A percentile compares a stretch with the other conserved stretches of the same genome.
Conservation (phyloP, 2,113 vertebrate species). For the Vicugna pacos region DNA sequence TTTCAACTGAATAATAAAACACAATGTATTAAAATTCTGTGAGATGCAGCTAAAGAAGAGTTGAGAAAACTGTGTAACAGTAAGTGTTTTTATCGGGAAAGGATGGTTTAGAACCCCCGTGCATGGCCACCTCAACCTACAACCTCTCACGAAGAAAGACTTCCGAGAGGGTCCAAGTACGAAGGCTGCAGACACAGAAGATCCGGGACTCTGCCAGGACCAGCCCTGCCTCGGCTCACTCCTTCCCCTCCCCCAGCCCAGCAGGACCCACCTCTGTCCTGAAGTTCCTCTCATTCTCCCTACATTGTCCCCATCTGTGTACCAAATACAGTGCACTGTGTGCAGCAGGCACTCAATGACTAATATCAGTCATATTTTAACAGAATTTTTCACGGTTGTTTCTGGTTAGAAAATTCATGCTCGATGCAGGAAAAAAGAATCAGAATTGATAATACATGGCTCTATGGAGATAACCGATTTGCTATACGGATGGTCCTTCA, state of each 20-base stretch:
- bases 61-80: neutral
- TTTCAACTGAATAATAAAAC: neutral
- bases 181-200: neutral
- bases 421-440: neutral
- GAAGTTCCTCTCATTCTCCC: no score
- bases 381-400: neutral
- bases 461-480: neutral
- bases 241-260: neutral
- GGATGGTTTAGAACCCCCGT: neutral
- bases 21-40: neutral
- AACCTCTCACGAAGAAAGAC: accelerated
- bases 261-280: no score
- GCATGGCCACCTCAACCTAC: no score
- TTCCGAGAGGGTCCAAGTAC: neutral
- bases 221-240: accelerated
- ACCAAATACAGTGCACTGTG: accelerated
- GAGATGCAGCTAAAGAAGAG: neutral
- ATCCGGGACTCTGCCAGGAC: accelerated
- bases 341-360: neutral
- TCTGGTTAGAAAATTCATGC: neutral
- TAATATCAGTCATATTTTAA: neutral
- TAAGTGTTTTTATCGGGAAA: neutral
- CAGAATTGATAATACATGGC: neutral
- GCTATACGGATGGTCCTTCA: neutral
- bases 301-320: neutral